Evolutionary conservation across 2,113 vertebrate species (phyloP), one percentile per base, ranked within the genome.

Genomic region (Tragelaphus imberbis): DNA sequence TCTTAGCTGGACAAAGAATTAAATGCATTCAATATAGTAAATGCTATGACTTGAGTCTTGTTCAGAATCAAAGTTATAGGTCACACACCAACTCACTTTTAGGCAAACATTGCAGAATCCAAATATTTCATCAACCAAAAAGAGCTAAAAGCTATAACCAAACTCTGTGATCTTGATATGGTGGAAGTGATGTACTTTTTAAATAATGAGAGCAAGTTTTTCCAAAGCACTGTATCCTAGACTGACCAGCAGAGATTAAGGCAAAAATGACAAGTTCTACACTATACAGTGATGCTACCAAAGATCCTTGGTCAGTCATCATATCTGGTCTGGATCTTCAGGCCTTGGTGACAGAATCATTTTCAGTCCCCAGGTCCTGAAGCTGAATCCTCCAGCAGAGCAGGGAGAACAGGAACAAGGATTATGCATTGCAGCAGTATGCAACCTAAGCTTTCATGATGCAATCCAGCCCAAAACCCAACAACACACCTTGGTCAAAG

Each of bases 61-160:
- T 36, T 63, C 51, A 84, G 53, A 94, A 88, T 92, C 44, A 94
- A 94, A 96, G 90, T 88, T 91, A 92, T 5, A 92, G 25, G 53
- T 93, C 92, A 97, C 51, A 93, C 1, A 93, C 40, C 82, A 94
- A 88, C n/a, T 10, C 58, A 96, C 68, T 63, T 95, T 88, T 40
- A 88, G 33, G 56, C 21, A 85, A 94, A 89, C 68, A 87, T 3
- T 84, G 16, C 27, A 59, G 44, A 93, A 36, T 88, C 86, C 27
- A 93, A 95, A 90, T 68, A 36, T 61, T 91, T 97, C 55, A 95
- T 33, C 79, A 91, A 80, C 33, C 13, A 53, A 21, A 16, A 8
- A 84, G 44, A 93, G 23, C 56, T 82, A 27, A 96, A 97, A 92
- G 49, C 30, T 33, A 2, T 51, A 63, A 87, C 21, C 51, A 47